These are phyloP conservation scores for Gasterosteus aculeatus DNA, from an alignment of 2,113 vertebrate species.

Conservation along the genomic window DNA sequence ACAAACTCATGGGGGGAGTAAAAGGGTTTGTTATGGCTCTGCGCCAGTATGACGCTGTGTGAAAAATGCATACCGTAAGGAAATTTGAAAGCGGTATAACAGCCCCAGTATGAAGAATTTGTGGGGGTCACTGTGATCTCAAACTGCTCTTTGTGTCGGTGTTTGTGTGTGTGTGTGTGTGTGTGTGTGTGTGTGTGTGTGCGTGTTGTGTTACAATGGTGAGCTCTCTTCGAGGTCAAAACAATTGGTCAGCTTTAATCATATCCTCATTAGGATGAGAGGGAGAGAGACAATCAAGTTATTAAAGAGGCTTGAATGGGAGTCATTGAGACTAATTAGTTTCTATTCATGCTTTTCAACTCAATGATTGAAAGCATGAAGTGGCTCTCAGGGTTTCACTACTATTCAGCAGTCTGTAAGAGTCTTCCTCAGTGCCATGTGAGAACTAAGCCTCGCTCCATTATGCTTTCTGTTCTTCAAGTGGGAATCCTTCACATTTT, in stretches of 20 bases:
- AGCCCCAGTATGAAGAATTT: no score
- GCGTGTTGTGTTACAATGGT: slow-evolving; percentile 19
- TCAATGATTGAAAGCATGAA: slow-evolving; percentile 17
- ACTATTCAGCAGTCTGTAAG: slow-evolving; percentile 6
- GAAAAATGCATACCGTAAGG: no score
- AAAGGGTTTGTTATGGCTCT: no score
- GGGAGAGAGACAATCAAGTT: slow-evolving; percentile 11
- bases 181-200: no score
- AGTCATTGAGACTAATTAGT: slow-evolving; percentile 51
- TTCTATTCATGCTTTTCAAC: slow-evolving; percentile 28
- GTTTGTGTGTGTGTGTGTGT: no score
- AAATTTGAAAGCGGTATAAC: no score
- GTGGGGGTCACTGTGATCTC: no score
- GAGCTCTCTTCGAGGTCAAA: slow-evolving; percentile 28
- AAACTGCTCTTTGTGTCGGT: no score
- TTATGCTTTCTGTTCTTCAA: background rate
- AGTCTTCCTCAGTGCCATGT: slow-evolving; percentile 22
- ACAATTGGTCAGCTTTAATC: slow-evolving; percentile 47
- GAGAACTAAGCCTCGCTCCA: slow-evolving; percentile 11
- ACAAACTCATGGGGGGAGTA: no score
- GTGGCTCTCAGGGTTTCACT: slow-evolving; percentile 20
- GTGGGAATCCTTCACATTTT: slow-evolving; percentile 32
- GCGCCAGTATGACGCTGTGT: no score
- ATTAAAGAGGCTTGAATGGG: slow-evolving; percentile 16
- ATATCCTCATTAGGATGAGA: slow-evolving; percentile 39